Conservation (phyloP, 2,113 vertebrate species). For the Rynchops niger region DNA sequence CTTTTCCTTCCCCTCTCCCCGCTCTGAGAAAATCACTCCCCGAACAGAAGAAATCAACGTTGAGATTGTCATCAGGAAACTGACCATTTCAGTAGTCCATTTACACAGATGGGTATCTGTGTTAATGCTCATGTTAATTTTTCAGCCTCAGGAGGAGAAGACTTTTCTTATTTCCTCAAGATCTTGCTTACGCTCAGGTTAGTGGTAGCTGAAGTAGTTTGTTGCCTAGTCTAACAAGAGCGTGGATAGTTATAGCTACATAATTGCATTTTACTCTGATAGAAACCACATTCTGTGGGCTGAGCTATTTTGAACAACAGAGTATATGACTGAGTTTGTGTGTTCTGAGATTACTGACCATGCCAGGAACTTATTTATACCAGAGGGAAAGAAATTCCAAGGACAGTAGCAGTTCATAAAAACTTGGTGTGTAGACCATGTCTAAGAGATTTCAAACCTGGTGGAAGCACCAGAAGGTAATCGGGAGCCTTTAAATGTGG, state of each 20-base stretch:
- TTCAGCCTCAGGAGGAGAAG: neutral
- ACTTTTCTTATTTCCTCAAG: neutral
- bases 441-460: neutral
- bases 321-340: neutral
- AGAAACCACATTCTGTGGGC: neutral
- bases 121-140: neutral
- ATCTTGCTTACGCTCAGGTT: neutral
- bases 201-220: neutral
- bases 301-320: neutral
- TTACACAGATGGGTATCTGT: neutral
- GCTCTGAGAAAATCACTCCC: neutral
- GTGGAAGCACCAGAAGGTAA: neutral
- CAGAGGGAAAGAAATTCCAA: neutral
- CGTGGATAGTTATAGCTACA: fast-evolving
- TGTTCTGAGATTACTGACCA: neutral
- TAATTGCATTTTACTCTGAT: neutral
- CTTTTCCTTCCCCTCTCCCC: neutral
- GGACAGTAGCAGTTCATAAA: neutral
- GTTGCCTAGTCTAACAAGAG: neutral
- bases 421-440: neutral
- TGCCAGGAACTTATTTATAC: neutral
- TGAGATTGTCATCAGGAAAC: neutral
- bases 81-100: neutral
- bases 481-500: neutral
- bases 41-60: neutral